phyloP scores from a whole-genome alignment of 2,797 vertebrate species.

The Nannoperca australis region DNA sequence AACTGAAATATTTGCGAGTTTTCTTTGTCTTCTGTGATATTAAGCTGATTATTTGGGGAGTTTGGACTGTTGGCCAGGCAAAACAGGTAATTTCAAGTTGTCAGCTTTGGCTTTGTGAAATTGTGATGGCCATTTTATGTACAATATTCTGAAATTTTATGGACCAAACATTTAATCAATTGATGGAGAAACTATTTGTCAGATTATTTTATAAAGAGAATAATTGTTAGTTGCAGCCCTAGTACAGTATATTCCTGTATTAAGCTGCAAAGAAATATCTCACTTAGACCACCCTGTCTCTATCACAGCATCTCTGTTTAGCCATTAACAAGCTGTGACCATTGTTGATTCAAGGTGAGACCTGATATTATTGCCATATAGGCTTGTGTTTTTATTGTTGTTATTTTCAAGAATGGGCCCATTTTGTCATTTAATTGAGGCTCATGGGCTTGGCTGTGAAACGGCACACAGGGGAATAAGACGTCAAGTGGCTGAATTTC shows the following conservation, averaged over 20 bases:
- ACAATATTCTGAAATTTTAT: not conserved
- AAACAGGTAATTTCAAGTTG: not conserved
- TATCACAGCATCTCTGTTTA: constrained; percentile 62
- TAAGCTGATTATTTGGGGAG: not conserved
- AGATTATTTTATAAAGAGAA: constrained; percentile 27
- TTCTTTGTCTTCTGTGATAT: not conserved
- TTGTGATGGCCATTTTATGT: not conserved
- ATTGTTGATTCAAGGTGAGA: constrained; percentile 83
- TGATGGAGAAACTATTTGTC: constrained; percentile 8
- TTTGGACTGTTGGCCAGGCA: not conserved
- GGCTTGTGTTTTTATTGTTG: constrained; percentile 86
- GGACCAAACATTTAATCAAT: not conserved
- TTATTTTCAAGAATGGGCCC: constrained; percentile 86
- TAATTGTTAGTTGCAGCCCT: constrained; percentile 10
- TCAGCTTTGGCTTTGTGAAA: not conserved
- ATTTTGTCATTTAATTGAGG: constrained; percentile 90
- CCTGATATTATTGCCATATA: constrained; percentile 80
- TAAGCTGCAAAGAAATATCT: constrained; percentile 37
- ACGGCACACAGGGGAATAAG: constrained; percentile 84
- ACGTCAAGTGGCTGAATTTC: constrained; percentile 88
- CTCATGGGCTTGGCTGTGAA: constrained; percentile 84
- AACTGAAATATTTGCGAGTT: not conserved
- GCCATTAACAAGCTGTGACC: constrained; percentile 78
- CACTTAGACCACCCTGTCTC: constrained; percentile 8
- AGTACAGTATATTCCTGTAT: constrained; percentile 6